These are phyloP conservation scores for Montipora capricornis DNA, from an alignment of 64 coral and sea anemone species.

Conservation along the genomic window DNA sequence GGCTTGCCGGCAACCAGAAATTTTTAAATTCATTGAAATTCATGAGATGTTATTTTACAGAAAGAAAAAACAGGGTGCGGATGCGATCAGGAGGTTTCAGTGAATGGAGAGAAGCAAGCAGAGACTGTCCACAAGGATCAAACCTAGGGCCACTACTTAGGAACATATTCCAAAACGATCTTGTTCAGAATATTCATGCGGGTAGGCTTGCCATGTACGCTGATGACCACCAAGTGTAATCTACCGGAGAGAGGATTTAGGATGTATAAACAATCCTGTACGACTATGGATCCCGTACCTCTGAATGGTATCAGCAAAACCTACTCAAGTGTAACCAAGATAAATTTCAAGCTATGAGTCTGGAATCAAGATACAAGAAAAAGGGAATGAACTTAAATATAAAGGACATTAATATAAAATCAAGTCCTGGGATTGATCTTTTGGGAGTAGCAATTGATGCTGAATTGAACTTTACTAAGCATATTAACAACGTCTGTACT, in stretches of 20 bases:
- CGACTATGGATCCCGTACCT: background rate
- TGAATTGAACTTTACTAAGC: too few relatives aligned
- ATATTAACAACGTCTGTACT: too few relatives aligned
- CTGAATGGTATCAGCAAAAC: conserved; percentile 4
- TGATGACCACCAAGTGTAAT: background rate
- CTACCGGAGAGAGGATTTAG: background rate
- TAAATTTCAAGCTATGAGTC: too few relatives aligned
- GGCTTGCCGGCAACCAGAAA: too few relatives aligned
- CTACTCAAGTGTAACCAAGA: background rate
- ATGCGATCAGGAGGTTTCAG: background rate
- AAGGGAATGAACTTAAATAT: too few relatives aligned
- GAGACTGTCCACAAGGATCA: conserved; percentile 28
- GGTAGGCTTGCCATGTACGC: background rate
- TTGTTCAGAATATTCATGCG: background rate
- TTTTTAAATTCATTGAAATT: too few relatives aligned
- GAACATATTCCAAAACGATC: background rate
- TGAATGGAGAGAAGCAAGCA: conserved; percentile 33
- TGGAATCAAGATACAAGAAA: too few relatives aligned
- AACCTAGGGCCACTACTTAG: background rate
- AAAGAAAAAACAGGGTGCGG: conserved; percentile 15
- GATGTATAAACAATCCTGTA: conserved; percentile 15
- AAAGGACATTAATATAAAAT: too few relatives aligned
- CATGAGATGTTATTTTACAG: background rate
- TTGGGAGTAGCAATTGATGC: too few relatives aligned
- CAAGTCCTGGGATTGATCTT: too few relatives aligned